Conservation (phyloP, 2,888 invertebrate species). For the Acleris holmiana region DNA sequence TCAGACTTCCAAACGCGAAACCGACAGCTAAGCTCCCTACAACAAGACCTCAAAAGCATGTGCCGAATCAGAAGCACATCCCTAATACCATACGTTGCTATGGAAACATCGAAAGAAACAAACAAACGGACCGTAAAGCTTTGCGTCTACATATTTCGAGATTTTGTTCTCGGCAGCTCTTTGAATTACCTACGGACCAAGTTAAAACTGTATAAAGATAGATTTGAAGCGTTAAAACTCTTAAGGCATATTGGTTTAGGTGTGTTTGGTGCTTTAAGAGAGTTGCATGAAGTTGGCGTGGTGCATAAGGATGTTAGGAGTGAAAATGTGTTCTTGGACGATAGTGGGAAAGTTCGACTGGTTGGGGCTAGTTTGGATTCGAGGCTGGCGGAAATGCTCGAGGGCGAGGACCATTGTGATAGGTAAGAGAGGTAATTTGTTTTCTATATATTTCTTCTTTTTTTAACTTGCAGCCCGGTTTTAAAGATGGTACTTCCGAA, state of each 20-base stretch:
- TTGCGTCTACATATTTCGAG: conserved; percentile 88
- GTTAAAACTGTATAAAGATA: conserved; percentile 57
- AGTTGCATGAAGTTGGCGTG: conserved; percentile 91
- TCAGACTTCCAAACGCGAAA: conserved; percentile 72
- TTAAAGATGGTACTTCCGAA: too few species aligned
- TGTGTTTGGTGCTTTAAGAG: conserved; percentile 89
- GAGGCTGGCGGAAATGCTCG: conserved; percentile 85
- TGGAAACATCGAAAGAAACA: conserved; percentile 87
- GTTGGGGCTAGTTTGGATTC: conserved; percentile 89
- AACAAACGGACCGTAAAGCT: conserved; percentile 57
- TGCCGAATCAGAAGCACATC: conserved; percentile 88
- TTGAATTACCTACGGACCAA: conserved; percentile 61
- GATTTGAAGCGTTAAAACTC: conserved; percentile 64
- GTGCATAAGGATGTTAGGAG: conserved; percentile 93
- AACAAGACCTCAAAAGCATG: conserved; percentile 91
- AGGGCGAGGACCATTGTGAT: conserved; percentile 67
- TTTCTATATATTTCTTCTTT: conserved; percentile 4
- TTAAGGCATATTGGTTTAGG: conserved; percentile 88
- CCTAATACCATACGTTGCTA: conserved; percentile 90
- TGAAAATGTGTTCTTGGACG: conserved; percentile 89
- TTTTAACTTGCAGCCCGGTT: too few species aligned
- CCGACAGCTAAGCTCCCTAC: conserved; percentile 87
- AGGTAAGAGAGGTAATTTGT: conserved; percentile 33
- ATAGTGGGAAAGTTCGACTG: conserved; percentile 84
- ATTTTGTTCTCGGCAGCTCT: conserved; percentile 84